phyloP scores from a whole-genome alignment of 2,113 vertebrate species.

The Onychostoma macrolepis region DNA sequence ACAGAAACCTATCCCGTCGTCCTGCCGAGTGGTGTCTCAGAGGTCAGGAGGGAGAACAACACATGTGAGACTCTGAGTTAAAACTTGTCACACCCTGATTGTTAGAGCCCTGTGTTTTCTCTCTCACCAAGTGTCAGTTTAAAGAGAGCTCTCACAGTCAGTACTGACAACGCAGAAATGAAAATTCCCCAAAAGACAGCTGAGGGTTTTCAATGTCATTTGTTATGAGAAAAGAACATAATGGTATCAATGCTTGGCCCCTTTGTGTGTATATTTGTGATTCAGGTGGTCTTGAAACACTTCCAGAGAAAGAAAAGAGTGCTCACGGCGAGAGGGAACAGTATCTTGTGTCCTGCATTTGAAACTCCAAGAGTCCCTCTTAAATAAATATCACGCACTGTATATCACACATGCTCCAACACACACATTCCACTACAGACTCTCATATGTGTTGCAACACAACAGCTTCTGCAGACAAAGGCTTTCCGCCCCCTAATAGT shows the following conservation, averaged over 20 bases:
- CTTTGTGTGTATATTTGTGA: conserved; percentile 44
- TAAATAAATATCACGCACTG: conserved; percentile 61
- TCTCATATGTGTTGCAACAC: conserved; percentile 17
- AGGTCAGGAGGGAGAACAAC: conserved; percentile 70
- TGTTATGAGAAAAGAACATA: conserved; percentile 77
- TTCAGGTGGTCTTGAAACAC: conserved; percentile 72
- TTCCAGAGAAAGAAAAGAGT: conserved; percentile 61
- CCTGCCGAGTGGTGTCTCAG: neutral
- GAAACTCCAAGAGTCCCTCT: conserved; percentile 63
- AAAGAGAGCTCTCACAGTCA: conserved; percentile 62
- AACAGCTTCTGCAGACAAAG: conserved; percentile 40
- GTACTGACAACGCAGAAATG: conserved; percentile 70
- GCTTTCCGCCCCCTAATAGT: conserved; percentile 10
- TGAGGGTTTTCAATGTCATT: conserved; percentile 76
- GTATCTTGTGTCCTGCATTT: conserved; percentile 60
- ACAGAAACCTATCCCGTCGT: conserved; percentile 26
- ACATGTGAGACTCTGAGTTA: conserved; percentile 42
- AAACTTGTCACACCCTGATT: conserved; percentile 57
- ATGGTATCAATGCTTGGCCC: conserved; percentile 13
- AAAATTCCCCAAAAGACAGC: conserved; percentile 76
- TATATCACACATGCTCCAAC: conserved; percentile 37
- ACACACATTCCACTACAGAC: conserved; percentile 37
- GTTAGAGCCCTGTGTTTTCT: conserved; percentile 47
- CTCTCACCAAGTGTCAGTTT: conserved; percentile 70
- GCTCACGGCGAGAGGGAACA: conserved; percentile 62